Conservation (phyloP, 2,113 vertebrate species). For the Rhadina sibilatrix region DNA sequence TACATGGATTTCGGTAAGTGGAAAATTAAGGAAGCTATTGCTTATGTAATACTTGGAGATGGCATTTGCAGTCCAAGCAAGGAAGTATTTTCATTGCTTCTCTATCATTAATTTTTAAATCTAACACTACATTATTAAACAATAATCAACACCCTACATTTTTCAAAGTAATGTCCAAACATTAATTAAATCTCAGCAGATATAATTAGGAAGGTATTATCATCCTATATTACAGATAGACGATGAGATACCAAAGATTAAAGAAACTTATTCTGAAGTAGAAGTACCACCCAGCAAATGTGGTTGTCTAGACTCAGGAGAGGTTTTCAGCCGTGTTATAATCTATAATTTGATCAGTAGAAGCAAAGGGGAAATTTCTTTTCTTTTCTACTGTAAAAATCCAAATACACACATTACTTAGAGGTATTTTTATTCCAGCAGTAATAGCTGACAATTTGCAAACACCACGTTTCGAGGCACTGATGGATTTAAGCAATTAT, state of each 20-base stretch:
- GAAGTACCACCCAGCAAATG: background rate
- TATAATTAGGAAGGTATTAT: background rate
- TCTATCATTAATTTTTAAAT: slow-evolving; percentile 15
- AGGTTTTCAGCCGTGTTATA: slow-evolving; percentile 44
- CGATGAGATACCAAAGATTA: background rate
- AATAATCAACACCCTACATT: slow-evolving; percentile 2
- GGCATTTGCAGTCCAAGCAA: slow-evolving; percentile 40
- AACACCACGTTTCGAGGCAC: background rate
- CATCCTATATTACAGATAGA: background rate
- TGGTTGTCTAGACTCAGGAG: background rate
- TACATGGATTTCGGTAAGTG: slow-evolving; percentile 5
- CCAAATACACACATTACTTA: slow-evolving; percentile 55
- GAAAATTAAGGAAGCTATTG: slow-evolving; percentile 15
- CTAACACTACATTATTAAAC: slow-evolving; percentile 26
- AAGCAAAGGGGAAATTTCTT: slow-evolving; percentile 56
- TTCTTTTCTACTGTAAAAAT: slow-evolving; percentile 64
- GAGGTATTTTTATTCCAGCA: slow-evolving; percentile 31
- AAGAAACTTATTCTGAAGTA: background rate
- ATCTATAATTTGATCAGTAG: slow-evolving; percentile 53
- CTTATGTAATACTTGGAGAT: slow-evolving; percentile 1
- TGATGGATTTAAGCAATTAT: background rate
- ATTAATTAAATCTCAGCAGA: slow-evolving; percentile 5
- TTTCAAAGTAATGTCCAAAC: background rate
- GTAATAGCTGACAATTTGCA: slow-evolving; percentile 28
- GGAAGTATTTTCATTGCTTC: slow-evolving; percentile 28